Base-by-base conservation (phyloP, 2,888 invertebrate species). In the Oscheius sp. region DNA sequence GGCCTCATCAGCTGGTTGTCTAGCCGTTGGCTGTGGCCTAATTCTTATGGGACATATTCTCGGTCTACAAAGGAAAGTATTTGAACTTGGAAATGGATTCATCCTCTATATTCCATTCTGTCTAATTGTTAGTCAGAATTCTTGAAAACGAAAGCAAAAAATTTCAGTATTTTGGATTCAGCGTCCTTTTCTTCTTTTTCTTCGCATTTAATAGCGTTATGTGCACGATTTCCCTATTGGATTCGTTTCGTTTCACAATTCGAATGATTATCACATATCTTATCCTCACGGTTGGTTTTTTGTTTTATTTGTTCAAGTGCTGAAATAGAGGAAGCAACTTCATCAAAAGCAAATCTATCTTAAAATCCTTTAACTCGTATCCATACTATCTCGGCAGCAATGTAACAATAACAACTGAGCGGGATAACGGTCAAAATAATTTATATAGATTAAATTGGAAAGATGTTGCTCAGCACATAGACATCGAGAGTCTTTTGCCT, bases 191-290 rank as follows among this genome's bases (percentile, higher is more conserved):
- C 39, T 68, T 65, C 52, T 25, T 79, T 39, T 61, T 69, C 34
- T 69, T 73, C 58, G 63, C 55, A 8, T 72, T 80, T 64, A 71
- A 75, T 2, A 66, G 72, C 3, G 71, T 80, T 20, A 74, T 78
- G 57, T 69, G 71, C 20, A 58, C 77, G 34, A 71, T 80, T 50
- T 74, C 68, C 1, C 70, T 78, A 58, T 69, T 80, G 64, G 78
- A 80, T 52, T 77, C 80, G 6, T 69, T 80, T 17, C 74, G 78
- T 23, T 80, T 73, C 70, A 70, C 63, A 1, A 6, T 64, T 42
- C 39, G 65, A n/a, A 68, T 76, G 33, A 79, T 77, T 33, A 23
- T 79, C 42, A 69, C 63, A 34, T 78, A 78, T 31, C 67, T 65
- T n/a, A 52, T 80, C 39, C 68, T 78, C 17, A 57, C 69, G 66